Evolutionary conservation across 2,797 vertebrate genomes (phyloP), one percentile per base, ranked within the genome.

Genomic region (Pygocentrus nattereri): DNA sequence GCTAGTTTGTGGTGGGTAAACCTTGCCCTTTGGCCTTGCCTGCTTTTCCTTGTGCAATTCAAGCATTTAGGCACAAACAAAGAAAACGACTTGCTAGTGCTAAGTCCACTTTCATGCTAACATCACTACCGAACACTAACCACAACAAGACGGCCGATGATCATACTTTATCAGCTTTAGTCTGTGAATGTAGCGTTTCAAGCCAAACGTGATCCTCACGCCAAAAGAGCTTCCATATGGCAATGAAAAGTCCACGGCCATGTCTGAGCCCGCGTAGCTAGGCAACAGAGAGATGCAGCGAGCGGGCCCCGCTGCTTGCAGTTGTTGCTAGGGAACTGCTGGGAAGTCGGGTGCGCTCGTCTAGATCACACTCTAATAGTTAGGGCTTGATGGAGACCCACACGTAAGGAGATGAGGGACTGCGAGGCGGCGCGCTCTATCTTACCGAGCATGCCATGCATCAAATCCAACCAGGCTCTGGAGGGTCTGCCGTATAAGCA

Each of bases 281-380:
- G 94, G 95, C 94, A 95, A 95, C 95, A 93, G 92, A 92, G 91
- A 87, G 90, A 91, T 94, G 94, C 92, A 92, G 92, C 91, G 89
- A 71, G 78, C 90, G 89, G 89, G 90, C 93, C 85, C 75, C 90
- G 87, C 89, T 56, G 91, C 93, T 93, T 89, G 90, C 86, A 91
- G 93, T 89, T 88, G 95, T 96, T 96, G 94, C 95, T 95, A 96
- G 93, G 95, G 92, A 96, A 95, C 94, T 93, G 92, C 92, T 85
- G 83, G 90, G 91, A 92, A 94, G 94, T 91, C 93, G 76, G 86
- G 88, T 86, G 88, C 78, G 88, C 89, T 90, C 88, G 86, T 92
- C 93, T 82, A 93, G 92, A 93, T 94, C 93, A 93, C 91, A 88
- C 87, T 90, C 90, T 94, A 94, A 95, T 94, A 92, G 93, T 91